Evolutionary conservation across 2,797 vertebrate species (phyloP).

Genomic region (Natrix natrix): DNA sequence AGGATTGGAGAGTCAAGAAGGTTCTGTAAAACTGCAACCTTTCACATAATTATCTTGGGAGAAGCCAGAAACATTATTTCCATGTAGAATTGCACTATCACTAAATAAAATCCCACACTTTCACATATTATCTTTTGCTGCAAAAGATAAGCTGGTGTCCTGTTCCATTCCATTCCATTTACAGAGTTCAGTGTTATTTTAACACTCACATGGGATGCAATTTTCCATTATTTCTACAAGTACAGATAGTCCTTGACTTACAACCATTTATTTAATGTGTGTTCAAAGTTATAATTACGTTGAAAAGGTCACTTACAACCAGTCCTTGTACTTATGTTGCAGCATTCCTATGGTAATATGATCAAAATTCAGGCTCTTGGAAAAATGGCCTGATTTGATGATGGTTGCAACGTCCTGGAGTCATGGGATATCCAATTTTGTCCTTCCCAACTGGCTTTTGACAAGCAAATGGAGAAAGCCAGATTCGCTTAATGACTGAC

Average conservation of each 20-base stretch:
- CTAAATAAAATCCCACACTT: background rate
- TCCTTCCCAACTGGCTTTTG: background rate
- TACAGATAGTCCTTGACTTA: background rate
- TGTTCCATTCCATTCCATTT: background rate
- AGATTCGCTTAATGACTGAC: background rate
- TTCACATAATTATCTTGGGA: background rate
- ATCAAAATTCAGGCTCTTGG: background rate
- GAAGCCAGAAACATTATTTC: background rate
- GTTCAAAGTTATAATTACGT: background rate
- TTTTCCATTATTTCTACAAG: background rate
- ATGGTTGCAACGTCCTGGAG: background rate
- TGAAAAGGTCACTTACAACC: background rate
- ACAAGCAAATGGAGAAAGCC: background rate
- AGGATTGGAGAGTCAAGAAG: background rate
- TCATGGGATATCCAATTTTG: background rate
- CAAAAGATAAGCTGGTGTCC: background rate
- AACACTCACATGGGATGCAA: background rate
- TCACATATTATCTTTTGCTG: background rate
- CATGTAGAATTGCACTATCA: background rate
- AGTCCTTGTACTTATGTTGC: background rate
- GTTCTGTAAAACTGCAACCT: background rate
- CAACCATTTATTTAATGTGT: background rate
- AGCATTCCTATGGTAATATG: background rate
- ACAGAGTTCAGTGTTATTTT: background rate
- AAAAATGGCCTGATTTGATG: background rate